Base-by-base conservation (phyloP, 2,113 vertebrate genomes). In the Ceuthmochares aereus region DNA sequence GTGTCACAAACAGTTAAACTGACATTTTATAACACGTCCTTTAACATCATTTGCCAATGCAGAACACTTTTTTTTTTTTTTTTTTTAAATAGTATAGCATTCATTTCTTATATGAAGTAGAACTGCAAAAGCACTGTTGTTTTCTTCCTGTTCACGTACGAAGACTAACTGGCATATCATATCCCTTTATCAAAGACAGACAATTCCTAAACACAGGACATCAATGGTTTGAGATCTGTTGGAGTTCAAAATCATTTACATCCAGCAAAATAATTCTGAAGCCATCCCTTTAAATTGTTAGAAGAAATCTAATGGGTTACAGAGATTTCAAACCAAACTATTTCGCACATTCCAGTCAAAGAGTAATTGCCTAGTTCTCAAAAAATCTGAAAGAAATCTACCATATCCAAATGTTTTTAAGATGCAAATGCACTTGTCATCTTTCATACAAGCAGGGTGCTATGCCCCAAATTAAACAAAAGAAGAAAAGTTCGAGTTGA, bases 401-500 rank as follows among this genome's bases (percentile, higher is more conserved):
- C 84, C 92, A 75, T 68, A 97, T 64, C 89, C 30, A 82, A 87
- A 95, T 89, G 93, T 95, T 95, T 95, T 95, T 92, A 95, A 93
- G 84, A 96, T 93, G 78, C 87, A 97, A 97, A 95, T 89, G 84
- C 81, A 95, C 91, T 94, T 97, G 96, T 97, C 96, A 97, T 93
- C 81, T 91, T 79, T 64, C 92, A 91, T 76, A 77, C 82, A 97
- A 96, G 94, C 94, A 97, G 91, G 91, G 95, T 72, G 89, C 74
- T 95, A 21, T 89, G 91, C 87, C 91, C 96, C 66, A 93, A 82
- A 89, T 82, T 79, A 96, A 95, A 93, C 74, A 95, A 97, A 90
- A 87, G 86, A 90, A 93, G 79, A 76, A 79, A 96, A 97, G 87
- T 95, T 96, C 63, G 74, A 78, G 94, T 91, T 97, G 96, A 96